Evolutionary conservation across 2,113 vertebrate species (phyloP), one percentile per base, ranked within the genome.

Genomic region (Morone saxatilis): DNA sequence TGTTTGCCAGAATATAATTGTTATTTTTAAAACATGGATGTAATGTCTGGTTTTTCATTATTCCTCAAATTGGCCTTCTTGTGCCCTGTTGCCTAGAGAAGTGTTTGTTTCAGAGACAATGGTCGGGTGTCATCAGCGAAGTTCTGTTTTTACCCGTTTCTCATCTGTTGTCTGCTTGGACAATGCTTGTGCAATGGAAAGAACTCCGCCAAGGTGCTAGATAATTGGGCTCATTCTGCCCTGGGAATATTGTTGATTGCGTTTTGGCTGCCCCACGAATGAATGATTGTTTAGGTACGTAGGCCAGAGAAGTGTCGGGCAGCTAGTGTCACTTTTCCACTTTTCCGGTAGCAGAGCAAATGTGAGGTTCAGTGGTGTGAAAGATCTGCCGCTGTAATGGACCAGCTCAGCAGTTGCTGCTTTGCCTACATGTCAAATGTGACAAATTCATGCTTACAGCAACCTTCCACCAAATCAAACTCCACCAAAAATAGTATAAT

Each of bases 171-270:
- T 59, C 63, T 76, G 7, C 65, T 7, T 5, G n/a, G 19, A 78
- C 54, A 53, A 63, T 17, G 10, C 36, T 47, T 80, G 17, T n/a
- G 53, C 68, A 88, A 63, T 89, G 76, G 79, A 89, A 87, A 88
- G 6, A 80, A 43, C 40, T 56, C 36, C 47, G 53, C 68, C 14
- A 67, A 57, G 41, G 84, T 78, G 61, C 71, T 70, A 7, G 20
- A 74, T 66, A 41, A 48, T 73, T 67, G 9, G 20, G 51, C 71
- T 68, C 17, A 45, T 48, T 88, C 69, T 77, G 51, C 74, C 31
- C 78, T 50, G 22, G 50, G 73, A 88, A 60, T 51, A 51, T 77
- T 68, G 72, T 75, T 92, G 92, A 94, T 93, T 95, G 91, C 88
- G 79, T 86, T 92, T 81, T 89, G 90, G 92, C 84, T 54, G 45